Evolutionary conservation across 1,140 invertebrate species (phyloP).

Genomic region (Nautilus pompilius): DNA sequence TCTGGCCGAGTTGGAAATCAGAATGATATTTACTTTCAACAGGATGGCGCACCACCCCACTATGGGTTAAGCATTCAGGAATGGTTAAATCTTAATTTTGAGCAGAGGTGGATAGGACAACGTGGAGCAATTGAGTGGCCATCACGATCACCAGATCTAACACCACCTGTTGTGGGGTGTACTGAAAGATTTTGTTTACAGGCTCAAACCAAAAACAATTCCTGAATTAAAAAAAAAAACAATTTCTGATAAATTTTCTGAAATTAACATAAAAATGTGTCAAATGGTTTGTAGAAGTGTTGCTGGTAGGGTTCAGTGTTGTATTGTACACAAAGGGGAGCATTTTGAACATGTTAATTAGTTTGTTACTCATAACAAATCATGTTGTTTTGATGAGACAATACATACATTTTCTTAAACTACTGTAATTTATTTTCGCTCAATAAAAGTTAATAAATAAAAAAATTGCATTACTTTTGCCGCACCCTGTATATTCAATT

Average conservation of each 20-base stretch:
- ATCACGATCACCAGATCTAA: constrained; percentile 1
- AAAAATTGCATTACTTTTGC: no score
- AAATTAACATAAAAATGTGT: neutral
- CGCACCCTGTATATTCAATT: no score
- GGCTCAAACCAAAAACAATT: neutral
- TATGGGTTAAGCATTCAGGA: no score
- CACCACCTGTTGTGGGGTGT: constrained; percentile 1
- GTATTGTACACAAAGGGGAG: neutral
- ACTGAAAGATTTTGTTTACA: neutral
- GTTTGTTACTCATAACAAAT: neutral
- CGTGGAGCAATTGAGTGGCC: neutral
- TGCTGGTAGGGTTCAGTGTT: neutral
- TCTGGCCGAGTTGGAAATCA: no score
- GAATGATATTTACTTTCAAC: no score
- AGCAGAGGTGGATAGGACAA: neutral
- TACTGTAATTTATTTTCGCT: no score
- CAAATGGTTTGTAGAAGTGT: constrained; percentile 3
- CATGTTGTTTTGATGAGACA: neutral
- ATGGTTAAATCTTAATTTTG: neutral
- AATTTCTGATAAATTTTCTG: neutral
- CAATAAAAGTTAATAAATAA: no score
- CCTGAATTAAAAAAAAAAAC: neutral
- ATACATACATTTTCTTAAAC: no score
- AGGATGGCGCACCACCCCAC: no score
- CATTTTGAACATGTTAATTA: constrained; percentile 1